A percentile compares a stretch with the other conserved stretches of the same genome.
phyloP scores from a whole-genome alignment of 1,140 invertebrate species.

The Bombus pascuorum region DNA sequence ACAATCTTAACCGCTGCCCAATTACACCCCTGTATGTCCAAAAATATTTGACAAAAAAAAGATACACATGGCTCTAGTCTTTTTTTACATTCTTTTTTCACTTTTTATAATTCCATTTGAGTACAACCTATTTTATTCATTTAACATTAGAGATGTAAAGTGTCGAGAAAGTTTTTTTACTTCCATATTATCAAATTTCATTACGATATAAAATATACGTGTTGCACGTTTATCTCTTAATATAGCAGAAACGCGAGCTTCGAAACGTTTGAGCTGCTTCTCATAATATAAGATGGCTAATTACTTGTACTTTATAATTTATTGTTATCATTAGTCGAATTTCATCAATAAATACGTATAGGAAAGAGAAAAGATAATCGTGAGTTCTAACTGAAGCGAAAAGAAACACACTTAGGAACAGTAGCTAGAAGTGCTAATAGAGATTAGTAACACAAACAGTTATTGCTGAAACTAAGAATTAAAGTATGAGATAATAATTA shows the following conservation, averaged over 20 bases:
- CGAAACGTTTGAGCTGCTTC: not conserved
- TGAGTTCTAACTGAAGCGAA: not conserved
- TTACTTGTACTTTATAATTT: conserved; percentile 15
- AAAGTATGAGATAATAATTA: not conserved
- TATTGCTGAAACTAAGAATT: conserved; percentile 14
- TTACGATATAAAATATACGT: not conserved
- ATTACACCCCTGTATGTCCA: conserved; percentile 61
- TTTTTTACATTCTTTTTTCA: conserved; percentile 1
- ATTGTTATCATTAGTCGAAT: not conserved
- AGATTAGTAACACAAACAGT: conserved; percentile 30
- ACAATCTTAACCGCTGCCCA: conserved; percentile 48
- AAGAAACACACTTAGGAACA: conserved; percentile 6
- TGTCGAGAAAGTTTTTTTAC: conserved; percentile 37
- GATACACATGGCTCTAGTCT: not conserved
- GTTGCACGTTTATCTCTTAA: not conserved
- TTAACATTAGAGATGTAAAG: conserved; percentile 47
- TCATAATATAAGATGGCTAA: not conserved
- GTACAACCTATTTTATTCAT: not conserved
- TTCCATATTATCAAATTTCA: not conserved
- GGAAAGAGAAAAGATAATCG: not conserved
- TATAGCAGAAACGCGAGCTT: not conserved
- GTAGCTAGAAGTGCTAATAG: not conserved
- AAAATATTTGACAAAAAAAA: conserved; percentile 12
- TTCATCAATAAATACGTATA: not conserved
- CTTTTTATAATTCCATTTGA: not conserved